Evolutionary conservation across 2,888 invertebrate species (phyloP), one percentile per base, ranked within the genome.

Genomic region (Dione vanillae): DNA sequence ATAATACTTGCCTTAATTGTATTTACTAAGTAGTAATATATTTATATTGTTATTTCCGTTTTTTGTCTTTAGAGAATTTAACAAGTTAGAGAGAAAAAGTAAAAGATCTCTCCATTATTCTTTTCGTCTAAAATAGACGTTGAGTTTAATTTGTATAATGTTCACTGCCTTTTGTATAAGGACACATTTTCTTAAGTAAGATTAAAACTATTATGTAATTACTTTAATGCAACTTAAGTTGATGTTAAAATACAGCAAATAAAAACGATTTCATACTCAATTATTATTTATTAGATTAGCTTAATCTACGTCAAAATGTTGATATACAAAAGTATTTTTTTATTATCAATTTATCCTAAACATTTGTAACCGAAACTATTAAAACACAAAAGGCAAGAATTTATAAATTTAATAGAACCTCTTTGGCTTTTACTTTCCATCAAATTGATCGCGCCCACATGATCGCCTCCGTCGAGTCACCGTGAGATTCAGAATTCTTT

Each of bases 341-440:
- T 10, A n/a, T n/a, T 37, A 37, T 54, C n/a, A 37, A 54, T 54
- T 27, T 37, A 11, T n/a, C 14, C n/a, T 6, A 54, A 54, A 37
- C 10, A 37, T 54, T 9, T 16, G 10, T n/a, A 54, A 54, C n/a
- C 54, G 14, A 61, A 0, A 11, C 45, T 10, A 7, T 9, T 19
- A n/a, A 10, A 1, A 27, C 43, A 27, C 27, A 27, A 43, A 8
- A n/a, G 10, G 0, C 9, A n/a, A 61, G 59, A 62, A 45, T 43
- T 62, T 37, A 68, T 37, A 54, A 54, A 69, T 54, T 62, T 64
- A 62, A 27, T 54, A 14, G 37, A 64, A n/a, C 37, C 37, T 47
- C n/a, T 64, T 64, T 62, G 68, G 68, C 62, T 62, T 62, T 69
- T 62, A 69, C 68, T 69, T 69, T 69, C 68, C 45, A 64, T 69